Conservation (phyloP, 2,797 vertebrate genomes). For the Pitangus sulphuratus region DNA sequence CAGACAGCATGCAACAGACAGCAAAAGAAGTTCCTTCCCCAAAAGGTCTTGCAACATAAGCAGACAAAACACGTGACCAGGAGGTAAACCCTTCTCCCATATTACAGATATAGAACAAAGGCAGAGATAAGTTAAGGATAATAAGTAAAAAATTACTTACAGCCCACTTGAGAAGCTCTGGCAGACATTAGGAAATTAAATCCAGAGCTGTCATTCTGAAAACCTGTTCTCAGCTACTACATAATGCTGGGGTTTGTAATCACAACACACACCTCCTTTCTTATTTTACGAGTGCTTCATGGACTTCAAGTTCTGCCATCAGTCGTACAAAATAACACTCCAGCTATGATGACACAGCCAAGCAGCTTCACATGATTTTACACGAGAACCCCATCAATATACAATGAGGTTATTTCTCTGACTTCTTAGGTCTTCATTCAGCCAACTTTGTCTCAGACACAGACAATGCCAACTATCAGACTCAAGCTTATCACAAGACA, state of each 20-base stretch:
- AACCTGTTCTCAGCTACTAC: not conserved
- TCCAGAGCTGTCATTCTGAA: not conserved
- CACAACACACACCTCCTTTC: not conserved
- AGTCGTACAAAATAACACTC: not conserved
- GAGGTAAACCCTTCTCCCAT: not conserved
- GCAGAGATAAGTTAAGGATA: not conserved
- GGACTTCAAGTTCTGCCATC: not conserved
- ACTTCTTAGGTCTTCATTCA: not conserved
- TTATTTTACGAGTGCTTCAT: not conserved
- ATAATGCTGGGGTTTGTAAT: not conserved
- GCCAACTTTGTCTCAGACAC: not conserved
- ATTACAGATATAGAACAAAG: not conserved
- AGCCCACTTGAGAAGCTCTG: not conserved
- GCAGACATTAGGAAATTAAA: not conserved
- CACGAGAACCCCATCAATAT: not conserved
- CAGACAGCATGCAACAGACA: not conserved
- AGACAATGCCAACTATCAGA: not conserved
- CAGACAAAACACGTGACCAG: not conserved
- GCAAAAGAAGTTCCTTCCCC: not conserved
- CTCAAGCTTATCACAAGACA: slow-evolving; percentile 43
- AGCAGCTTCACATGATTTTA: slow-evolving; percentile 25
- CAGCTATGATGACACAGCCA: not conserved
- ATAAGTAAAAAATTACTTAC: not conserved
- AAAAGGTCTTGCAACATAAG: not conserved
- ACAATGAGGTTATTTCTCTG: not conserved